Evolutionary conservation across 2,888 invertebrate species (phyloP).

Genomic region (Tiliacea citrago): DNA sequence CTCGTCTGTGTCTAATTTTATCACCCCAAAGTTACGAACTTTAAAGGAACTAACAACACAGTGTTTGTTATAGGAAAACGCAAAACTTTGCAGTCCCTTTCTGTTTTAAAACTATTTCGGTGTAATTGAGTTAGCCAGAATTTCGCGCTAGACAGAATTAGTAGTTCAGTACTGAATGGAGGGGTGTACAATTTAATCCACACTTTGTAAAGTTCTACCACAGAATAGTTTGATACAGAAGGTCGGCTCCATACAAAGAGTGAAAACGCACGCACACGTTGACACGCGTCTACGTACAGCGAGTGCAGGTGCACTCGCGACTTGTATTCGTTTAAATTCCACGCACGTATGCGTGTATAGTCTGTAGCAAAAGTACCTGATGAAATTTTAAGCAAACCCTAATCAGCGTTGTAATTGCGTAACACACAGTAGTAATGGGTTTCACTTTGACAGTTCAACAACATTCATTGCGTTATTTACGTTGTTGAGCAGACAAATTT

Average conservation of each 20-base stretch:
- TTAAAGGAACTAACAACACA: constrained; percentile 21
- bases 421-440: no score
- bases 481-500: no score
- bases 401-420: no score
- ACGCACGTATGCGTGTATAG: no score
- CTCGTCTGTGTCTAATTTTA: constrained; percentile 26
- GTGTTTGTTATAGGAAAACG: constrained; percentile 35
- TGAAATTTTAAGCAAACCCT: no score
- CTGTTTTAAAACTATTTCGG: constrained; percentile 72
- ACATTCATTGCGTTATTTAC: no score
- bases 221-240: constrained; percentile 12
- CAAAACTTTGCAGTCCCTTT: constrained; percentile 57
- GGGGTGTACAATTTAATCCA: constrained; percentile 57
- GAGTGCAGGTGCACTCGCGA: neutral
- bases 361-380: no score
- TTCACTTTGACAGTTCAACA: no score
- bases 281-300: no score
- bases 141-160: constrained; percentile 61
- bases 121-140: constrained; percentile 70
- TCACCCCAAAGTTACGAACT: constrained; percentile 13
- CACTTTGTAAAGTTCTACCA: constrained; percentile 45
- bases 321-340: no score
- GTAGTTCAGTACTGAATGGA: constrained; percentile 51
- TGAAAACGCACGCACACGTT: neutral
- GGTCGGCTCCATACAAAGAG: neutral